phyloP scores from a whole-genome alignment of 2,113 vertebrate genomes.

The Tenebrosternarchus preto region DNA sequence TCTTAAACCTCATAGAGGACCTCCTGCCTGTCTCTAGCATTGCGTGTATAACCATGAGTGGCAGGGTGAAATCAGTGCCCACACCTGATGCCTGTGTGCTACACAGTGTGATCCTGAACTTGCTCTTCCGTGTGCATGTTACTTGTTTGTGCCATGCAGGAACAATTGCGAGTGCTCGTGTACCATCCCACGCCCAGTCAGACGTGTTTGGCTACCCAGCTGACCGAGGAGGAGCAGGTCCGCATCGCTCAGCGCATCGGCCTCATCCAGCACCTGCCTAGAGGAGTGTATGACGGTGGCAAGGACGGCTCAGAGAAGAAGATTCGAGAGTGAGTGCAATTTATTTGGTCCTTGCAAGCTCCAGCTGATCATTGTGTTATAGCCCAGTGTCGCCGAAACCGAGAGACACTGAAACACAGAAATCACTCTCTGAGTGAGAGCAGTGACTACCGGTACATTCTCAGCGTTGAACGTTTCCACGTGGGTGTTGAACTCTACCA shows the following conservation, averaged over 20 bases:
- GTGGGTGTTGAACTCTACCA: no score
- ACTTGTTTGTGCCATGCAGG: slow-evolving; percentile 69
- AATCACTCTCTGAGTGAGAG: no score
- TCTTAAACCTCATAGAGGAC: no score
- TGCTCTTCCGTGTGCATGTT: not conserved
- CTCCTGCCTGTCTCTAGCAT: no score
- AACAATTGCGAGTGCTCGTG: slow-evolving; percentile 90
- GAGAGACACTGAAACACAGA: no score
- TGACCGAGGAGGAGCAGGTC: slow-evolving; percentile 98
- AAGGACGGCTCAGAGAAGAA: slow-evolving; percentile 95
- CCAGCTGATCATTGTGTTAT: no score
- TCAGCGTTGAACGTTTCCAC: not conserved
- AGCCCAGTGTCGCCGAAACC: not conserved
- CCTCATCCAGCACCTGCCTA: slow-evolving; percentile 97
- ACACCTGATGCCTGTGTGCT: not conserved
- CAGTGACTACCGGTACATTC: not conserved
- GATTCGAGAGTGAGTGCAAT: slow-evolving; percentile 90
- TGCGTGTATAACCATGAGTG: not conserved
- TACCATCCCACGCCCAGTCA: slow-evolving; percentile 95
- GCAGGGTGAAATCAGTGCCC: not conserved
- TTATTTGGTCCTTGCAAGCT: not conserved
- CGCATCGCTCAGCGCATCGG: slow-evolving; percentile 96
- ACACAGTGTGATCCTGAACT: not conserved
- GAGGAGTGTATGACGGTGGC: slow-evolving; percentile 91
- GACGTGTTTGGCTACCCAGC: slow-evolving; percentile 93